phyloP scores from a whole-genome alignment of 2,113 vertebrate species.

The Aspiorhynchus laticeps region DNA sequence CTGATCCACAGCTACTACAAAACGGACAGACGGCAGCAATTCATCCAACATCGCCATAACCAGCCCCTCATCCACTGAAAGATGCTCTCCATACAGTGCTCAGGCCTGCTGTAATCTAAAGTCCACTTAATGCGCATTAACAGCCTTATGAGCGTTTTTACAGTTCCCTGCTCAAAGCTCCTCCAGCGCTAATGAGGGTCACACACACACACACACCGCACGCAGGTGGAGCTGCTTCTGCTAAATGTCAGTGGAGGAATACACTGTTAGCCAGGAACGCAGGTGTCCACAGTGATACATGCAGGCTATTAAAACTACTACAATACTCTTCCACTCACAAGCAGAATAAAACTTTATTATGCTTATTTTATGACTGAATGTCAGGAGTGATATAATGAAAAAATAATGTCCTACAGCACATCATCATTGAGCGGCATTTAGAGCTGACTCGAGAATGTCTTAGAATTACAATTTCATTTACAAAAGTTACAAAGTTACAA shows the following conservation, averaged over 20 bases:
- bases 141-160: slow-evolving; percentile 58
- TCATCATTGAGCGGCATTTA: not conserved
- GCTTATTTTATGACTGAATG: not conserved
- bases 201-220: not conserved
- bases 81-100: slow-evolving; percentile 18
- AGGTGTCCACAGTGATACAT: slow-evolving; percentile 58
- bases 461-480: no score
- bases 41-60: not conserved
- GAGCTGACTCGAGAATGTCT: no score
- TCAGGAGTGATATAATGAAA: not conserved
- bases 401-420: not conserved
- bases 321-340: not conserved
- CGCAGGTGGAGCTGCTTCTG: slow-evolving; percentile 37
- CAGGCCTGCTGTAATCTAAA: slow-evolving; percentile 48
- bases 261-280: slow-evolving; percentile 45
- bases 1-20: not conserved
- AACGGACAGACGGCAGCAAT: slow-evolving; percentile 14
- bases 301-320: slow-evolving; percentile 54
- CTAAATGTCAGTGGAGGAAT: slow-evolving; percentile 64
- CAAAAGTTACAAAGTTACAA: no score
- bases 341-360: not conserved
- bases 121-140: slow-evolving; percentile 56
- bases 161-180: slow-evolving; percentile 39
- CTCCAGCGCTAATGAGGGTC: slow-evolving; percentile 51
- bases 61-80: not conserved